phyloP scores from a whole-genome alignment of 2,797 vertebrate genomes.

The Catostomus latipinnis region DNA sequence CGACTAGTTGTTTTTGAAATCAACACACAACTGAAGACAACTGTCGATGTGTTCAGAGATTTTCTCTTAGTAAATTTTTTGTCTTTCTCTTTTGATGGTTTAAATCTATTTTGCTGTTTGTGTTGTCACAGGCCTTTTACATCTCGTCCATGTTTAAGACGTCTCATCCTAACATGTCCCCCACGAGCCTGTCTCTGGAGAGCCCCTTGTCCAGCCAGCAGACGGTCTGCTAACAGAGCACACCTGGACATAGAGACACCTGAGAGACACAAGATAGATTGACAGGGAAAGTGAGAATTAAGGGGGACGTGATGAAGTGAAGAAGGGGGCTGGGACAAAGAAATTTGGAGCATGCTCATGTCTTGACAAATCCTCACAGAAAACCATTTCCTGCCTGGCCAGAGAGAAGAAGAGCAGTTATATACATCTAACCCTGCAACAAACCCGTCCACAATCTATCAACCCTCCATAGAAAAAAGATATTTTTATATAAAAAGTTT shows the following conservation, averaged over 20 bases:
- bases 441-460: slow-evolving; percentile 35
- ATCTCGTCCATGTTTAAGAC: slow-evolving; percentile 85
- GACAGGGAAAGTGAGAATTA: slow-evolving; percentile 41
- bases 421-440: slow-evolving; percentile 22
- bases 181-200: slow-evolving; percentile 72
- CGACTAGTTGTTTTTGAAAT: no score
- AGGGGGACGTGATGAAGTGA: slow-evolving; percentile 27
- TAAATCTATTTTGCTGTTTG: background rate
- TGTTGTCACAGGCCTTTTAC: slow-evolving; percentile 77
- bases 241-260: slow-evolving; percentile 47
- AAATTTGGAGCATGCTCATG: slow-evolving; percentile 9
- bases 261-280: slow-evolving; percentile 47
- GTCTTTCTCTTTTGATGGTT: no score
- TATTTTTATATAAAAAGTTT: slow-evolving; percentile 56
- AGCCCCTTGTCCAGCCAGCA: slow-evolving; percentile 83
- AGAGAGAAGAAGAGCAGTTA: slow-evolving; percentile 22
- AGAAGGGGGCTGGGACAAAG: slow-evolving; percentile 38
- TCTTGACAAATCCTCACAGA: no score
- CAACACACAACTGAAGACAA: no score
- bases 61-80: background rate
- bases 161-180: slow-evolving; percentile 65
- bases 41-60: background rate
- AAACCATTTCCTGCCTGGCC: background rate
- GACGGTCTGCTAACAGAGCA: slow-evolving; percentile 82
- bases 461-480: slow-evolving; percentile 55